A percentile compares a stretch with the other conserved stretches of the same genome.
phyloP scores from a whole-genome alignment of 2,797 vertebrate genomes.

The Acanthurus leucopareius region DNA sequence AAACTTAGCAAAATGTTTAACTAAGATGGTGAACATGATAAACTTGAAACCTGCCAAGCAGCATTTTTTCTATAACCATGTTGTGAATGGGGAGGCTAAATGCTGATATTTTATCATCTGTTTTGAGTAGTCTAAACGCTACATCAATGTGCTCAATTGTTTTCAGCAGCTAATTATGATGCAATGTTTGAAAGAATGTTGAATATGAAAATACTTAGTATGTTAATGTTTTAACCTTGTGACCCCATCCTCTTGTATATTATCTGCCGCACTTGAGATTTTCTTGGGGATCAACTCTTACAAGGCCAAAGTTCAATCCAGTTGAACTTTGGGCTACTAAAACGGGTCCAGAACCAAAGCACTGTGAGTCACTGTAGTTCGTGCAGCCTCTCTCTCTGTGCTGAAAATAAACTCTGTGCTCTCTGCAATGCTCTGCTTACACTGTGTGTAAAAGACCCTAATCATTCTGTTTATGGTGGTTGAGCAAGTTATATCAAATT shows the following conservation, averaged over 20 bases:
- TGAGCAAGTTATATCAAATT: slow-evolving; percentile 6
- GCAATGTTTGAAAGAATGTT: too few relatives aligned
- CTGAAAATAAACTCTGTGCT: background rate
- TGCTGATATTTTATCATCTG: background rate
- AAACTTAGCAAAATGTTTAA: too few relatives aligned
- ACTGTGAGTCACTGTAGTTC: background rate
- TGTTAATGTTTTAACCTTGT: background rate
- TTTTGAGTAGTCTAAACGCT: background rate
- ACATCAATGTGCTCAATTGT: background rate
- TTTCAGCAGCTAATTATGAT: background rate
- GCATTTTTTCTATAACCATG: too few relatives aligned
- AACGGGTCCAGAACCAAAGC: background rate
- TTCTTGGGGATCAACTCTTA: background rate
- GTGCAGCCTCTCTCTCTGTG: background rate
- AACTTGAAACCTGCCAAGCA: too few relatives aligned
- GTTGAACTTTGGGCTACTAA: background rate
- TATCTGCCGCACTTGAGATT: background rate
- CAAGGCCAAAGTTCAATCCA: background rate
- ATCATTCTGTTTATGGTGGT: background rate
- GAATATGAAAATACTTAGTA: background rate
- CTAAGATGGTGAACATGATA: too few relatives aligned
- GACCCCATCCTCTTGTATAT: background rate
- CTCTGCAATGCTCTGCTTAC: too few relatives aligned
- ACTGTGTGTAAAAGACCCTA: background rate
- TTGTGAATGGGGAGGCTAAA: too few relatives aligned